Percentiles rank a stretch among this genome's conserved stretches.
Evolutionary conservation across 2,888 invertebrate species (phyloP).

Genomic region (Amphipyra tragopoginis): DNA sequence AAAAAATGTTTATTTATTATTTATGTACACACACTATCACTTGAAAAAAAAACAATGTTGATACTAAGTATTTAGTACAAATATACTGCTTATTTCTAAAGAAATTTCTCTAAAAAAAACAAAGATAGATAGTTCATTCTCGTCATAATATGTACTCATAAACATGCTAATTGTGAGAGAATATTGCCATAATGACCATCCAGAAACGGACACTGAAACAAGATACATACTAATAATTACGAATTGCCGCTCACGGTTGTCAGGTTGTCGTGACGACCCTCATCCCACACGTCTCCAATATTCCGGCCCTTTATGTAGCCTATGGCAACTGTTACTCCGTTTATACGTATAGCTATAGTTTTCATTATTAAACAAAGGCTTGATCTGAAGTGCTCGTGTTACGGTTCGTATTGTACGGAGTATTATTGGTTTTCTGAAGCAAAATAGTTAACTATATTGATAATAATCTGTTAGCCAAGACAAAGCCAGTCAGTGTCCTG

Average conservation of each 20-base stretch:
- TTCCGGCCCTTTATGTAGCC: conserved; percentile 42
- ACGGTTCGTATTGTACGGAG: conserved; percentile 23
- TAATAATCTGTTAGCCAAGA: not conserved
- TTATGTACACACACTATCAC: too few relatives aligned
- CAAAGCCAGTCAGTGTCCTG: too few relatives aligned
- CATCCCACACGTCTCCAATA: conserved; percentile 26
- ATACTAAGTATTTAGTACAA: too few relatives aligned
- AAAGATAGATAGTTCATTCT: too few relatives aligned
- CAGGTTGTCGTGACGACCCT: conserved; percentile 47
- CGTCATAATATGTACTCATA: too few relatives aligned
- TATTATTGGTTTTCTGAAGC: not conserved
- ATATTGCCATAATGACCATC: not conserved
- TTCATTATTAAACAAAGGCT: conserved; percentile 47
- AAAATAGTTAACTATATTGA: conserved; percentile 25
- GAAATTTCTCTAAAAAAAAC: too few relatives aligned
- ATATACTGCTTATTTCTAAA: too few relatives aligned
- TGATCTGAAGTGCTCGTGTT: conserved; percentile 33
- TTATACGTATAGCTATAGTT: conserved; percentile 26
- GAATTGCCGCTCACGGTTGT: conserved; percentile 17
- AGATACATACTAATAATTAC: conserved; percentile 14
- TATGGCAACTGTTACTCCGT: conserved; percentile 42
- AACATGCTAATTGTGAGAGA: too few relatives aligned
- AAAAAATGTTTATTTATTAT: too few relatives aligned
- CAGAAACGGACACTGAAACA: not conserved
- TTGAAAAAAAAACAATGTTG: too few relatives aligned